A percentile compares a stretch with the other conserved stretches of the same genome.
Conservation (phyloP, 1,140 invertebrate species). For the Tetraneura akinire region DNA sequence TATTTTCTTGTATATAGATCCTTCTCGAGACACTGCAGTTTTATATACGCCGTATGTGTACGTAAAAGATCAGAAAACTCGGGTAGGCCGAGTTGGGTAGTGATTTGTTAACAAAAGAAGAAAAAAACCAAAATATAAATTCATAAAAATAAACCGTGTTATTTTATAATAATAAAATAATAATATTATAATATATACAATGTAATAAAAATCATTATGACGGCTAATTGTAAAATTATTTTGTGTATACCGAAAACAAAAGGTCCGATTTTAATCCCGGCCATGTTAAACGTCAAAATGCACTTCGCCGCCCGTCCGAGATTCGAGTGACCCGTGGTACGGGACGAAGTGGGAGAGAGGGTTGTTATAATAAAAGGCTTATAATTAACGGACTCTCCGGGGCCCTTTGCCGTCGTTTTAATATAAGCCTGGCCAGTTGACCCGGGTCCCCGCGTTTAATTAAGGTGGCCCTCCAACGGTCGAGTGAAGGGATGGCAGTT, state of each 20-base stretch:
- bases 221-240: slow-evolving; percentile 49
- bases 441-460: slow-evolving; percentile 38
- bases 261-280: slow-evolving; percentile 39
- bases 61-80: not conserved
- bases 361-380: slow-evolving; percentile 51
- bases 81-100: not conserved
- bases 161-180: too few relatives aligned
- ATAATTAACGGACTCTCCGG: slow-evolving; percentile 50
- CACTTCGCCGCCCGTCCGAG: not conserved
- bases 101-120: not conserved
- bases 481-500: slow-evolving; percentile 23
- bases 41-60: too few relatives aligned
- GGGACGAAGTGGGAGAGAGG: too few relatives aligned
- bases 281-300: slow-evolving; percentile 45
- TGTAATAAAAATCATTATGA: slow-evolving; percentile 41
- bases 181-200: not conserved
- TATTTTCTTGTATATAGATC: not conserved
- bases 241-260: slow-evolving; percentile 19
- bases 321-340: not conserved
- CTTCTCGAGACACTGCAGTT: too few relatives aligned
- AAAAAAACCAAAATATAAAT: not conserved
- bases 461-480: slow-evolving; percentile 43
- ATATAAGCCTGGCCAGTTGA: slow-evolving; percentile 47
- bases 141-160: too few relatives aligned
- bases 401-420: slow-evolving; percentile 42